Evolutionary conservation across 2,797 vertebrate species (phyloP).

Genomic region (Microctenopoma stevenorrisi): DNA sequence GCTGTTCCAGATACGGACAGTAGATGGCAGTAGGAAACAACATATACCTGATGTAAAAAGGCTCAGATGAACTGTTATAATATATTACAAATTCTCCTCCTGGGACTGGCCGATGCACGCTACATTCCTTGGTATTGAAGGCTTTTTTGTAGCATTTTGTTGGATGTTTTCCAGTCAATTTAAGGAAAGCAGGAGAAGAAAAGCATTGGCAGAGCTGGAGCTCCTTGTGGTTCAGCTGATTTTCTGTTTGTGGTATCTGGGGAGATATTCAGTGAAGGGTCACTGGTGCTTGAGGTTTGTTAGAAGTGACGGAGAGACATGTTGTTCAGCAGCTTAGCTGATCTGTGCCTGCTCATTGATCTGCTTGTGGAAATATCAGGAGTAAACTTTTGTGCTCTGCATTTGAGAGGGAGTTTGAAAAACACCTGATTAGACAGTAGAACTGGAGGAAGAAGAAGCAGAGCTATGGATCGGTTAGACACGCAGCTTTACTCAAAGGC

Average conservation of each 20-base stretch:
- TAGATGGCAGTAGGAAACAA: constrained; percentile 66
- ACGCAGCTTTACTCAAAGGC: constrained; percentile 8
- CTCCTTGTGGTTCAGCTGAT: neutral
- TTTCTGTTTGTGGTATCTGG: constrained; percentile 15
- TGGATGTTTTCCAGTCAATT: neutral
- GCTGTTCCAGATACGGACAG: constrained; percentile 32
- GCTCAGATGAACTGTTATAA: neutral
- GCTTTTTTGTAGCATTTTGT: neutral
- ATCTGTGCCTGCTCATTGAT: constrained; percentile 47
- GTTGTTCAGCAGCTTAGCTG: constrained; percentile 38
- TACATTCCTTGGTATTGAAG: neutral
- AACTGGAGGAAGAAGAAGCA: no score
- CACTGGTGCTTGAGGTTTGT: constrained; percentile 48
- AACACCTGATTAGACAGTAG: neutral
- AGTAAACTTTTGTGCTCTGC: constrained; percentile 20
- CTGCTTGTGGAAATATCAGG: constrained; percentile 35
- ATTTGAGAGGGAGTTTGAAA: constrained; percentile 5
- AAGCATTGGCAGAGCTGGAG: neutral
- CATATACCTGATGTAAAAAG: neutral
- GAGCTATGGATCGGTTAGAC: neutral
- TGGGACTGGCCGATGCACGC: neutral
- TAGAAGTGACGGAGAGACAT: constrained; percentile 31
- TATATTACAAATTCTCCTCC: neutral
- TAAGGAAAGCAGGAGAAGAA: neutral
- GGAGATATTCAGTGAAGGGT: neutral